Evolutionary conservation across 92 coral and sea anemone genomes (phyloP), one percentile per base, ranked within the genome.

Genomic region (Siderastrea radians): DNA sequence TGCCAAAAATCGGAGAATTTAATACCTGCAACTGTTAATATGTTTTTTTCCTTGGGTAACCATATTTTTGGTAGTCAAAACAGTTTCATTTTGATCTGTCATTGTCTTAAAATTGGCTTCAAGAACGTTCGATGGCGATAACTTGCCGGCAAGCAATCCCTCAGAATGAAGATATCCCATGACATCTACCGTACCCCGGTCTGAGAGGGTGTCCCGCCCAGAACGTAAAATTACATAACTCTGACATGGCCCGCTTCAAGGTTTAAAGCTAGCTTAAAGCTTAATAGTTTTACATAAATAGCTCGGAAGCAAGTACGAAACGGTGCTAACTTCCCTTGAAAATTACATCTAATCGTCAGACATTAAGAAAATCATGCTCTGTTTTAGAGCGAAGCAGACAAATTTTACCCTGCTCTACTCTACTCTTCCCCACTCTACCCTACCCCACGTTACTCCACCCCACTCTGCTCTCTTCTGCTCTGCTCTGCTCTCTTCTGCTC

Each of bases 401-500:
- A 43, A 19, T 74, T 80, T n/a, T 66, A 13, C 85, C 12, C 75
- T 66, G 45, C 75, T 63, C 63, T 65, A 9, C 84, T 61, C 84
- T 62, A 16, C 72, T 79, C 84, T 62, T 13, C 70, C 38, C 61
- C 61, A 55, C 12, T 55, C 9, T 14, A 55, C 61, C 57, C 6
- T 55, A 55, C 61, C 62, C 61, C 62, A 13, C 43, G 59, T 26
- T 62, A 4, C 83, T 55, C 53, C 16, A 14, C 38, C 45, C 85
- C 17, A 45, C 68, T 82, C 78, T 51, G 51, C 54, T 49, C 68
- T 50, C 12, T 78, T 67, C 86, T 50, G 51, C 54, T 49, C 68
- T 69, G 51, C 86, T 49, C 78, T 82, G 15, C 78, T 57, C 86
- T 11, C 83, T 59, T 67, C 86, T 50, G 51, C 54, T 49, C 68